phyloP scores from a whole-genome alignment of 2,888 invertebrate genomes.

The Pollenia labialis region DNA sequence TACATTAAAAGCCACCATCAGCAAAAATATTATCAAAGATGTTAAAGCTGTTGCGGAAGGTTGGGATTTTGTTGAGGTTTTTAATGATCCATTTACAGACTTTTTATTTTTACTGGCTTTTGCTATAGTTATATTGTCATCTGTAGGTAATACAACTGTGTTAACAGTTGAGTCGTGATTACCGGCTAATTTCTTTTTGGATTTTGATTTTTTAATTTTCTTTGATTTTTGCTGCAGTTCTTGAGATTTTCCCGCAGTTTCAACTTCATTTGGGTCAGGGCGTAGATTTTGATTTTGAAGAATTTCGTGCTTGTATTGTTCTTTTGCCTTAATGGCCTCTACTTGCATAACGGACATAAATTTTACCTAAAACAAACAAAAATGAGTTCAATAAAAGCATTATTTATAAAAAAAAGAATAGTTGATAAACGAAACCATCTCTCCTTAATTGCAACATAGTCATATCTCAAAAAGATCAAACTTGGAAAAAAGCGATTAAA shows the following conservation, averaged over 20 bases:
- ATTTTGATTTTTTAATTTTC: slow-evolving; percentile 68
- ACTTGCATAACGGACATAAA: slow-evolving; percentile 78
- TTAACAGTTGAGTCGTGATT: slow-evolving; percentile 73
- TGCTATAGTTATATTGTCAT: slow-evolving; percentile 67
- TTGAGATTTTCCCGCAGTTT: slow-evolving; percentile 10
- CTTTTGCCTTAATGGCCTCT: slow-evolving; percentile 77
- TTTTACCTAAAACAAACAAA: slow-evolving; percentile 75
- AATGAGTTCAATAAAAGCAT: no score
- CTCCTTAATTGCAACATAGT: no score
- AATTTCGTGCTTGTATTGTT: slow-evolving; percentile 75
- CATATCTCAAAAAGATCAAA: no score
- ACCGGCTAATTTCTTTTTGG: slow-evolving; percentile 73
- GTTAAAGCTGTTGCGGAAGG: slow-evolving; percentile 78
- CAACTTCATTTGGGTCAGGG: slow-evolving; percentile 4
- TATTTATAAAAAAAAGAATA: not conserved
- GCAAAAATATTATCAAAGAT: slow-evolving; percentile 81
- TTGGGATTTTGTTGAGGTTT: slow-evolving; percentile 25
- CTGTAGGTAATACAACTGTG: slow-evolving; percentile 11
- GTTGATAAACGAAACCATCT: no score
- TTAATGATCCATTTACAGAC: slow-evolving; percentile 69
- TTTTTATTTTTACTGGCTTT: slow-evolving; percentile 75
- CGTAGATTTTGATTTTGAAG: slow-evolving; percentile 51
- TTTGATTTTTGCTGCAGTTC: slow-evolving; percentile 64
- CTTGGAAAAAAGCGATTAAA: no score
- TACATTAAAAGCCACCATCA: slow-evolving; percentile 81